These are phyloP conservation scores for Atopsyche davidsoni DNA, from an alignment of 1,140 invertebrate species.

Conservation along the genomic window DNA sequence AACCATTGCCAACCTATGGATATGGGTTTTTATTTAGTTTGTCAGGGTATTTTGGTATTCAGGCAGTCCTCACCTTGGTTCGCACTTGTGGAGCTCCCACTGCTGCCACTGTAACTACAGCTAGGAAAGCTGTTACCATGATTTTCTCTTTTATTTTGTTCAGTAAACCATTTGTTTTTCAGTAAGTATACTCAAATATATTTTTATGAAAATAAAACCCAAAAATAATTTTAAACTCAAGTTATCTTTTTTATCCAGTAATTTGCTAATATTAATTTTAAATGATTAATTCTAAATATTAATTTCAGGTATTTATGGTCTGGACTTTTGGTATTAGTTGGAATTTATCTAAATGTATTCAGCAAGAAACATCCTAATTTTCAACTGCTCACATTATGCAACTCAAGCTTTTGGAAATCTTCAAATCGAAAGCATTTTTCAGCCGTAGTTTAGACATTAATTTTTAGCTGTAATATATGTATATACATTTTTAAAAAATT, in stretches of 20 bases:
- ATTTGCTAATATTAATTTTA: conserved; percentile 12
- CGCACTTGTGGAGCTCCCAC: conserved; percentile 81
- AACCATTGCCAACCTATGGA: conserved; percentile 72
- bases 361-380: conserved; percentile 61
- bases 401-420: conserved; percentile 11
- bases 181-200: conserved; percentile 61
- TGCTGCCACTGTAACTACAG: conserved; percentile 85
- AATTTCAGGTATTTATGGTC: conserved; percentile 82
- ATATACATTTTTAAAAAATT: too few relatives aligned
- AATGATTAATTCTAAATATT: conserved; percentile 20
- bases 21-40: conserved; percentile 83
- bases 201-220: conserved; percentile 10
- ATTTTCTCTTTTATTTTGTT: conserved; percentile 90
- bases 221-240: too few relatives aligned
- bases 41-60: conserved; percentile 86
- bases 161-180: conserved; percentile 87
- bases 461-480: too few relatives aligned
- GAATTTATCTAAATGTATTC: conserved; percentile 87
- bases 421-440: conserved; percentile 21
- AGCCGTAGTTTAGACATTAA: conserved; percentile 22
- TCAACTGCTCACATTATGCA: conserved; percentile 6
- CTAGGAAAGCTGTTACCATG: conserved; percentile 87
- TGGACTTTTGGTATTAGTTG: conserved; percentile 75
- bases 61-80: conserved; percentile 85
- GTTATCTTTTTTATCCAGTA: too few relatives aligned